phyloP scores from a whole-genome alignment of 2,888 invertebrate species.

The Pachliopta kotzebuea region DNA sequence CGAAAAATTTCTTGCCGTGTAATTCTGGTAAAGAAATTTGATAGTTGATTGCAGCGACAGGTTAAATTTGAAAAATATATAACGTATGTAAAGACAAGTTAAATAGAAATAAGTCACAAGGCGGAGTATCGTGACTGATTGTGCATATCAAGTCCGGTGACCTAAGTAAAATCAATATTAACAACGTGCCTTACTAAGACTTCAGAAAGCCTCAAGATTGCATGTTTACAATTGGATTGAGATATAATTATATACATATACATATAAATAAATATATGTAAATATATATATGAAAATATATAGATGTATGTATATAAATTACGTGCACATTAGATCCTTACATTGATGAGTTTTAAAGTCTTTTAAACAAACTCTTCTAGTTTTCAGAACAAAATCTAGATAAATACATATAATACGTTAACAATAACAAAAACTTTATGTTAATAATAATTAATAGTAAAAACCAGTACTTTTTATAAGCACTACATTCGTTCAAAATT shows the following conservation, averaged over 20 bases:
- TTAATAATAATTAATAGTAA: no score
- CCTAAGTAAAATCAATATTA: slow-evolving; percentile 24
- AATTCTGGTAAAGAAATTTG: no score
- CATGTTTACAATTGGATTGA: slow-evolving; percentile 20
- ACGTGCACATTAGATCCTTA: neutral
- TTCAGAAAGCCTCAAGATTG: slow-evolving; percentile 17
- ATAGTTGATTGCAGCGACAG: neutral
- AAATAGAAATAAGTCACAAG: slow-evolving; percentile 6
- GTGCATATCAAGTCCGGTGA: slow-evolving; percentile 23
- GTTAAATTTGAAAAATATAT: neutral
- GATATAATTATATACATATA: neutral
- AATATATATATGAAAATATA: no score
- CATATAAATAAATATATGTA: no score
- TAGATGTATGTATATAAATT: no score
- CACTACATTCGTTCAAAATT: no score
- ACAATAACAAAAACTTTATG: no score
- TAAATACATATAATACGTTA: no score
- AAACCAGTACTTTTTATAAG: no score
- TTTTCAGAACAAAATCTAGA: no score
- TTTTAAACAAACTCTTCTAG: no score
- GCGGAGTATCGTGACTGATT: slow-evolving; percentile 12
- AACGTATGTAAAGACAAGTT: neutral
- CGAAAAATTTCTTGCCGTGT: no score
- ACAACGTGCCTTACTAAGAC: slow-evolving; percentile 25
- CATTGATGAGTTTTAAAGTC: neutral